Base-by-base conservation (phyloP, 53 echinoderm and acorn worm species). In the Stichopus horrens region DNA sequence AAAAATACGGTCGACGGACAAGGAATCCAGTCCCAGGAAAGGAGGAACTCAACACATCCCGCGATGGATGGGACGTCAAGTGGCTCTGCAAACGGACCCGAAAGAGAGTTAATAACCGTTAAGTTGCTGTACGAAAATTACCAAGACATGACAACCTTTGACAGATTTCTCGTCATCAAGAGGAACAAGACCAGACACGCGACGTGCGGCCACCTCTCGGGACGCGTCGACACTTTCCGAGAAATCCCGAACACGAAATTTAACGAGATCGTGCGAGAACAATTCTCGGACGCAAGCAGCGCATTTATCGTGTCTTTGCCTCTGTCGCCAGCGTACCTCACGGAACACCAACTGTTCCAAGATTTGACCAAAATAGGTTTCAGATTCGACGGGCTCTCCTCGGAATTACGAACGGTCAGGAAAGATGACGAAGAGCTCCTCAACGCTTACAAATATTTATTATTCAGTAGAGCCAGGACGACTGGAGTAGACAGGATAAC, bases 291-390 rank as follows among this genome's bases (percentile, higher is more conserved):
- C 18, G 87, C 75, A 11, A 87, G 87, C 19, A 55, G 57, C 52
- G 87, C 74, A 14, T 87, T 87, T 74, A 56, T 87, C 75, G 55
- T 75, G 9, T 74, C 87, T 8, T 55, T 87, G 6, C 87, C 87
- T 55, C 55, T 87, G 10, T 11, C 21, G 8, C 87, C 87, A 2
- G 74, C 87, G 6, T 87, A 87, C 23, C 21, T 73, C 54, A 87
- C 87, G 6, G 87, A 87, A 87, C 74, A 74, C 13, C 87, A 87
- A 8, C 87, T 87, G n/a, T 87, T 74, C 52, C 74, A 87, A 75
- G 87, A 87, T 75, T 8, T 75, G 23, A 74, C 87, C 20, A 87
- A 87, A 75, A 75, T 87, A 11, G 87, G 87, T 5, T 87, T 87
- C 56, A 16, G 53, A 21, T 7, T 87, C 5, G 74, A 57, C 56